Percentiles rank a stretch among this genome's conserved stretches.
phyloP scores from a whole-genome alignment of 2,888 invertebrate species.

The Melangyna quadrimaculata region DNA sequence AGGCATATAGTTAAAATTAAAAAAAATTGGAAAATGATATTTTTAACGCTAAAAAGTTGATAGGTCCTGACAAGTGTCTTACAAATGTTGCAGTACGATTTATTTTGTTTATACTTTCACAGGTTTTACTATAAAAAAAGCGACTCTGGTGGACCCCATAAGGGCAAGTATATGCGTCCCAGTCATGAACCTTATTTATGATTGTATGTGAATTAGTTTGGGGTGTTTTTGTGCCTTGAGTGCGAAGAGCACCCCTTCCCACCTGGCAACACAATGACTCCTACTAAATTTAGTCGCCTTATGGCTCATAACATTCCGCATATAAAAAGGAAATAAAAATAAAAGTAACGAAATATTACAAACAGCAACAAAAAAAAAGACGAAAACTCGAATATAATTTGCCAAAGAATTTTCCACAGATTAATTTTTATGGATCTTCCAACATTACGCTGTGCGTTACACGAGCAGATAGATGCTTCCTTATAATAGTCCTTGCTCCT shows the following conservation, averaged over 20 bases:
- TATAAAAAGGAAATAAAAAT: constrained; percentile 56
- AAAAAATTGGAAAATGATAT: too few species aligned
- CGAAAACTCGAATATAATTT: constrained; percentile 68
- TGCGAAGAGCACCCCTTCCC: neutral
- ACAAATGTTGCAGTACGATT: too few species aligned
- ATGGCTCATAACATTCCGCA: constrained; percentile 70
- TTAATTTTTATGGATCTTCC: constrained; percentile 75
- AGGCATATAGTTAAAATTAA: too few species aligned
- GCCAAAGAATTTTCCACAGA: constrained; percentile 74
- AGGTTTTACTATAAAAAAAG: too few species aligned
- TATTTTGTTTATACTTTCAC: too few species aligned
- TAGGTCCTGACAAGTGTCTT: too few species aligned
- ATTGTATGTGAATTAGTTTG: constrained; percentile 26
- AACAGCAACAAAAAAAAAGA: neutral
- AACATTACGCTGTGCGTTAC: constrained; percentile 63
- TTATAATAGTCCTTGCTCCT: too few species aligned
- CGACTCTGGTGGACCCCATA: too few species aligned
- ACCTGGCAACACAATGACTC: constrained; percentile 27
- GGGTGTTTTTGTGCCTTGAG: neutral
- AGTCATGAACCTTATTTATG: neutral
- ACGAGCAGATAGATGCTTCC: constrained; percentile 26
- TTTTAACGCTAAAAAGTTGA: too few species aligned
- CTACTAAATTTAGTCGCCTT: constrained; percentile 66
- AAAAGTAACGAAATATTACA: constrained; percentile 49
- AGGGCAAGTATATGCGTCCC: neutral